These are phyloP conservation scores for Sinopyrophorus schimmeli DNA, from an alignment of 2,888 invertebrate genomes.

Conservation along the genomic window DNA sequence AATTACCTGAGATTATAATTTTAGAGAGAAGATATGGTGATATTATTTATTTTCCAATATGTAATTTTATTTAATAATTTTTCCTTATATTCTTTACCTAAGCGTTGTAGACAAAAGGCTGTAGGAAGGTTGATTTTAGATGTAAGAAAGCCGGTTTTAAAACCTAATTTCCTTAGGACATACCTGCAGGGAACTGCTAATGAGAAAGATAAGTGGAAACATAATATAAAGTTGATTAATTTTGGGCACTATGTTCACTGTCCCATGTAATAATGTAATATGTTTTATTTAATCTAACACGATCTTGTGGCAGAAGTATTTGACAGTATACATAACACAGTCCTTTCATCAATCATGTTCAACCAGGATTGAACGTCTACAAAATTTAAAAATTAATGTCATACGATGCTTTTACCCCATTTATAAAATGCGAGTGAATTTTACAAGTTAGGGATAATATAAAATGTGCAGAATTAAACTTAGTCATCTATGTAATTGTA, in stretches of 20 bases:
- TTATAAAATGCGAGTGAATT: too few species aligned
- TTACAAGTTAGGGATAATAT: too few species aligned
- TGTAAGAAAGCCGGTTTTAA: constrained; percentile 38
- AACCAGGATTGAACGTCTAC: constrained; percentile 25
- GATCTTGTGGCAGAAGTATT: constrained; percentile 36
- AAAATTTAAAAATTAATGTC: constrained; percentile 11
- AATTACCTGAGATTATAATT: too few species aligned
- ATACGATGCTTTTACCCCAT: constrained; percentile 7
- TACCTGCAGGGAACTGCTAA: constrained; percentile 40
- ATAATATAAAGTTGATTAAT: constrained; percentile 40
- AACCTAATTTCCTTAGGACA: constrained; percentile 40
- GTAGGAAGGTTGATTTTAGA: constrained; percentile 30
- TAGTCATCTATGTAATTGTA: too few species aligned
- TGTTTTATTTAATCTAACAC: constrained; percentile 40
- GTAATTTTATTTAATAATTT: too few species aligned
- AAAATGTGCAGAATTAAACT: too few species aligned
- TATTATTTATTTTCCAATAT: too few species aligned
- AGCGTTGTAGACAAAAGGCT: constrained; percentile 21
- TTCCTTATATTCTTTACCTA: too few species aligned
- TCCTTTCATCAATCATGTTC: constrained; percentile 34
- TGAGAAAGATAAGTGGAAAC: constrained; percentile 41
- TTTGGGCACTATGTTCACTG: constrained; percentile 38
- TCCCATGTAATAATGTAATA: constrained; percentile 40
- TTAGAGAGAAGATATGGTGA: too few species aligned
- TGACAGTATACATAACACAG: constrained; percentile 33